Evolutionary conservation across 2,888 invertebrate species (phyloP), one percentile per base, ranked within the genome.

Genomic region (Drosophila fulvimacula): DNA sequence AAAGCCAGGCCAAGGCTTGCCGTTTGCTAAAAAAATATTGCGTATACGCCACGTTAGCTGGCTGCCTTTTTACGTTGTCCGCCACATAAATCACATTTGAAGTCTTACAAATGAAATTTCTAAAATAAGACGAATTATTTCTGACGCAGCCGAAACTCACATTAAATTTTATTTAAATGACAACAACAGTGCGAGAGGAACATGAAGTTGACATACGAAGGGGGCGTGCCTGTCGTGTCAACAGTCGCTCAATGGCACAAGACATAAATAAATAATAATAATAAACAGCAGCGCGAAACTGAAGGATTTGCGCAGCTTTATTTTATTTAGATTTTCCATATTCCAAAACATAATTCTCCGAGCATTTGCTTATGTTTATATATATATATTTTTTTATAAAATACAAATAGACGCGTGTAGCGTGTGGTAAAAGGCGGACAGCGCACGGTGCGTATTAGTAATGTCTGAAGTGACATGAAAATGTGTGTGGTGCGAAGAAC

Each of bases 181-280:
- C 73, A 81, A 52, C 65, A 30, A 30, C 6, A 48, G 62, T 42
- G 27, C 27, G 6, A n/a, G 21, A 53, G 58, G 21, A 64, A 69
- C 46, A 69, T 34, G 46, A 55, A 38, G 72, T 48, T 36, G 49
- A 69, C 66, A 66, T 27, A 41, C 34, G 60, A 17, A 27, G 38
- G 65, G 76, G 68, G 83, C 79, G 66, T 65, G 81, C 36, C 65
- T 51, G 58, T 63, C 62, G 73, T 85, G 86, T 88, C 81, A 75
- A 76, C 87, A 84, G 87, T 81, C 88, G 72, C 71, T 88, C 87
- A 86, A 75, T 83, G 83, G 72, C 88, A 73, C 69, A 73, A 73
- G 63, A 73, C 67, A 69, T 65, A 73, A 69, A 83, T 89, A 87
- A 83, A 89, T 84, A 89, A 89, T 84, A 87, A 87, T 57, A 87